Base-by-base conservation (phyloP, 1,140 invertebrate genomes). In the Forficula auricularia region DNA sequence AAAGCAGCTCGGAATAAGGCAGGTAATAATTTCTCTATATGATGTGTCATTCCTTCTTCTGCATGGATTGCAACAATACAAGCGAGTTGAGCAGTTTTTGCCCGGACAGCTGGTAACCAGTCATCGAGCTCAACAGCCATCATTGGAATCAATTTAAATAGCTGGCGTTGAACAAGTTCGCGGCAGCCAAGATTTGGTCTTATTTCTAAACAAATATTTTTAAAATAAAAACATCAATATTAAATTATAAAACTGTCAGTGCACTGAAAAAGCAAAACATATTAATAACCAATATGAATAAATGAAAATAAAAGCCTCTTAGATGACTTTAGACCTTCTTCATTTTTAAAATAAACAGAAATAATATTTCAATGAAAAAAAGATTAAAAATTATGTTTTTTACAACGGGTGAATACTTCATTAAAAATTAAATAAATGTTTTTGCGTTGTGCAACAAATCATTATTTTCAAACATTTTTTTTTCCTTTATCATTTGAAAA, bases 141-240 rank as follows among this genome's bases (percentile, higher is more conserved):
- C 6, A 72, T 73, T 34, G 64, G 62, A 3, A 82, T 50, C 15
- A 86, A 65, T 55, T 79, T 81, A 15, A 68, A 66, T 19, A 80
- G 56, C 51, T 80, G 69, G 49, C 76, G 67, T 49, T 78, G 72
- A 3, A 79, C 72, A 47, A 87, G 58, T 2, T 66, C 65, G 3
- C 82, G 65, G 55, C 83, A 86, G 10, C 83, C 83, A 12, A 85
- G 59, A 50, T 77, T 80, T 9, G 81, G 79, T 31, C 80, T 65
- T 39, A 64, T 60, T 34, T 77, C 74, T 77, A 49, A 35, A 54
- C 53, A 27, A 27, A 27, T 27, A 27, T 27, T 27, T 6, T 27
- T 27, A 27, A 27, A 10, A 27, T 6, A 27, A 27, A 27, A n/a
- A n/a, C n/a, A n/a, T n/a, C n/a, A n/a, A n/a, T n/a, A 46, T 43